Evolutionary conservation across 2,113 vertebrate species (phyloP), one percentile per base, ranked within the genome.

Genomic region (Zootoca vivipara): DNA sequence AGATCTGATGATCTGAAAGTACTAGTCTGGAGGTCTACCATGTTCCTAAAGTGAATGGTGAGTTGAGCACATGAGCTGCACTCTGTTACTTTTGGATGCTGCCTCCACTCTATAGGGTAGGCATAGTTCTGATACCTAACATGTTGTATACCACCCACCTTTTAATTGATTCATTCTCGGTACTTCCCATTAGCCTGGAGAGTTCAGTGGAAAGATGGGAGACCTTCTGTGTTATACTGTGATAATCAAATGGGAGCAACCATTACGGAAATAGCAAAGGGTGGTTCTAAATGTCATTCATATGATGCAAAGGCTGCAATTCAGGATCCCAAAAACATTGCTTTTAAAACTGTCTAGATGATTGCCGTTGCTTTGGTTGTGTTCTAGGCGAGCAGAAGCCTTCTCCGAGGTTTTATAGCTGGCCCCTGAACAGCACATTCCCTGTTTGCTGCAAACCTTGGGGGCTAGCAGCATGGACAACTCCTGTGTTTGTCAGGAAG

Each of bases 361-460:
- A 99, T 99, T 97, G 98, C 99, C 97, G 97, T 98, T 93, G 97
- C 98, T 96, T 98, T 98, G 97, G 97, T 98, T 95, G 97, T 98
- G 97, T 99, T 98, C 96, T 98, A 98, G 97, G 98, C 97, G 90
- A 99, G 98, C 98, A 98, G 98, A 97, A 98, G 98, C 98, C 98
- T 99, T 94, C 96, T 97, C 78, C 97, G 90, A 97, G 98, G 98
- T 98, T 98, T 97, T 99, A 92, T 98, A 97, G 89, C 96, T 98
- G 95, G 96, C 98, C 95, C 94, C 98, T 91, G 97, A 98, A 96
- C 97, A 96, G 91, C 96, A 94, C 95, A 73, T 97, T 93, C 94
- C 96, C 93, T 82, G 0, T 88, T 96, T 97, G 56, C 96, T 97
- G 98, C 97, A 97, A 95, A 96, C 97, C 84, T 92, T 92, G 91